Base-by-base conservation (phyloP, 2,888 invertebrate genomes). In the Cephus nigrinus region DNA sequence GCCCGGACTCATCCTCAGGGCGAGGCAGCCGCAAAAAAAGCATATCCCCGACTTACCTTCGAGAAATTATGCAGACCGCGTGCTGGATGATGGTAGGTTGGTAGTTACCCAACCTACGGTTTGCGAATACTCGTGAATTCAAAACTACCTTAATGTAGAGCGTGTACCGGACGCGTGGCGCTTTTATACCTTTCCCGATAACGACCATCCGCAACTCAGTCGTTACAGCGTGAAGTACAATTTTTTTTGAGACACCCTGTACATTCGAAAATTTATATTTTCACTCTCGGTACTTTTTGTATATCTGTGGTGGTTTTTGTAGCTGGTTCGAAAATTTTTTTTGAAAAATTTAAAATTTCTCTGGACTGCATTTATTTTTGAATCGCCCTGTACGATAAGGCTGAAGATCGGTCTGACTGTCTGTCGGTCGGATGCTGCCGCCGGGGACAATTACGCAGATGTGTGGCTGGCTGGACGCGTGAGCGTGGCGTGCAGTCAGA, bases 401-500 rank as follows among this genome's bases (percentile, higher is more conserved):
- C 71, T 71, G 69, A 80, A 75, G 82, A 85, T 82, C 86, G 76
- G 68, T 36, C 68, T 3, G 76, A 31, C 68, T 55, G 34, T 82
- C 79, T 80, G 81, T 81, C 83, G 82, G 82, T 84, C 85, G 86
- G 88, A 88, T 88, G 90, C 90, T 89, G 91, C 91, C 91, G 88
- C 86, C 90, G 90, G 91, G 91, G 90, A 91, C 91, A 90, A 91
- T 91, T 91, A 91, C 91, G 91, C 91, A 90, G 91, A 91, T 91
- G 91, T 88, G 89, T 87, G 88, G 87, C 88, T 82, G 85, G 79
- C 77, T 78, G 83, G 85, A 83, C 86, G 86, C 84, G 87, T 81
- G 85, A 84, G 85, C 84, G 82, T 84, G 84, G 84, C 86, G 84
- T 85, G 84, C 84, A 85, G 83, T 83, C 79, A 78, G 72, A 77